Conservation (phyloP, 1,140 invertebrate species). For the Rhagoletis zephyria region DNA sequence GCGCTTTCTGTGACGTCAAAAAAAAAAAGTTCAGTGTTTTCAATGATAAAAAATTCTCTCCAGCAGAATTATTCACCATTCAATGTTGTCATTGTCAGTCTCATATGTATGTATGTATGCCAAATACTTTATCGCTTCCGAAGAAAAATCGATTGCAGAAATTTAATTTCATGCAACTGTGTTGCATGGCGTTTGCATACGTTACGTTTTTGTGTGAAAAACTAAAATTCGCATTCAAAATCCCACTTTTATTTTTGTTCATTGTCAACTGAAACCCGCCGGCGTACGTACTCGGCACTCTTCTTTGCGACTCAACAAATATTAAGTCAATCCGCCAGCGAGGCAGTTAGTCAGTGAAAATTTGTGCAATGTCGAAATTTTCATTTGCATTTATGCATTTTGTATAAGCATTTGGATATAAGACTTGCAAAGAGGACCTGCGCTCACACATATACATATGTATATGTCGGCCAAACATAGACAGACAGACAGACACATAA, state of each 20-base stretch:
- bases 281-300: too few relatives aligned
- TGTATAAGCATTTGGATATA: background rate
- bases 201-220: background rate
- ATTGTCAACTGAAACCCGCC: background rate
- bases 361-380: slow-evolving; percentile 6
- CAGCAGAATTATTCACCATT: background rate
- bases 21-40: too few relatives aligned
- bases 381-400: slow-evolving; percentile 49
- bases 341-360: background rate
- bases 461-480: background rate
- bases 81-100: background rate
- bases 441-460: too few relatives aligned
- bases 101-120: background rate
- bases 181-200: slow-evolving; percentile 35
- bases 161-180: background rate
- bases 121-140: background rate
- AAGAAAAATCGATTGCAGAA: background rate
- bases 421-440: background rate
- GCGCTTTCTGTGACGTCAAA: too few relatives aligned
- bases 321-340: background rate
- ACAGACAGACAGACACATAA: background rate
- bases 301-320: slow-evolving; percentile 1
- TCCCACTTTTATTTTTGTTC: slow-evolving; percentile 14
- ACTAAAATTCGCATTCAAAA: background rate
- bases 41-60: too few relatives aligned